These are phyloP conservation scores for Pogonocherus hispidulus DNA, from an alignment of 2,888 invertebrate genomes.

Conservation along the genomic window DNA sequence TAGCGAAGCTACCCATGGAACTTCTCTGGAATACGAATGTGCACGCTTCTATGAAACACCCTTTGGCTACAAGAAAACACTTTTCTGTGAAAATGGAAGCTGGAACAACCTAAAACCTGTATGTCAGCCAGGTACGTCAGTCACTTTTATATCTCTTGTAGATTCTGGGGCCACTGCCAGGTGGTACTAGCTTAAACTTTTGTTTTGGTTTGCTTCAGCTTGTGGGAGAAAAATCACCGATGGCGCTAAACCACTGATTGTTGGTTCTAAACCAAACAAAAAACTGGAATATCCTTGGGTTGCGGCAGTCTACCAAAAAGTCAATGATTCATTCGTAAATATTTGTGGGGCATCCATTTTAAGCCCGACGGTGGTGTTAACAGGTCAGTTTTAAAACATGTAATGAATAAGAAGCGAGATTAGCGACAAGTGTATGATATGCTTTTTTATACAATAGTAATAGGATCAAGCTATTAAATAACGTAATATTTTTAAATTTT, in stretches of 20 bases:
- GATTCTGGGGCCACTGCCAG: no score
- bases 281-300: conserved; percentile 44
- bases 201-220: conserved; percentile 29
- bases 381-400: conserved; percentile 42
- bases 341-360: conserved; percentile 43
- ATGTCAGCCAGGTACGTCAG: conserved; percentile 10
- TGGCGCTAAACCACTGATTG: conserved; percentile 27
- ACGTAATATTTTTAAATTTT: no score
- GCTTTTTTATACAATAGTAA: no score
- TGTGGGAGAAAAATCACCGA: conserved; percentile 42
- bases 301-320: conserved; percentile 36
- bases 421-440: no score
- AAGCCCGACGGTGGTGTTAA: conserved; percentile 38
- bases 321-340: conserved; percentile 23
- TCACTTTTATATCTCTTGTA: no score
- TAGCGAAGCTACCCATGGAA: conserved; percentile 3
- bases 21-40: neutral
- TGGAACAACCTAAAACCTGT: conserved; percentile 8
- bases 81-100: neutral
- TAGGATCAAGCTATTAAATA: no score
- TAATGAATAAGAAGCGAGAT: no score
- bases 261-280: conserved; percentile 25
- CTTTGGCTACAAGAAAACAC: conserved; percentile 14
- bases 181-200: no score
- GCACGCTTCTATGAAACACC: conserved; percentile 6